These are phyloP conservation scores for Semibalanus balanoides DNA, from an alignment of 1,140 invertebrate genomes.

Conservation along the genomic window DNA sequence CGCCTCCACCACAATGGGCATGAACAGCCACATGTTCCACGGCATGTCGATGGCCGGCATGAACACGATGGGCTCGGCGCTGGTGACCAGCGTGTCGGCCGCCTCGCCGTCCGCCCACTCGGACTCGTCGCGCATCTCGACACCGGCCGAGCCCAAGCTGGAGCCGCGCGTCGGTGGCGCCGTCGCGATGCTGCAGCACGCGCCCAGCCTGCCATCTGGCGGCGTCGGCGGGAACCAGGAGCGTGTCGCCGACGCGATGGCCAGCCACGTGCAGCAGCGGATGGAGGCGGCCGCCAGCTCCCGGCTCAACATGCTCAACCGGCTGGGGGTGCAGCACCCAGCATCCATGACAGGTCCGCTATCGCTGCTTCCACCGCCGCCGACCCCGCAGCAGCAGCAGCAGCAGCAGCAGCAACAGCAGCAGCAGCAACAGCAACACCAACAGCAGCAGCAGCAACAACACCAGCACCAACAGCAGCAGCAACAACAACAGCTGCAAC, in stretches of 20 bases:
- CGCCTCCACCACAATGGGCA: constrained; percentile 28
- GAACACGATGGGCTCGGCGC: constrained; percentile 21
- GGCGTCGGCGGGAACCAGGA: not conserved
- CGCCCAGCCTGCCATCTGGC: not conserved
- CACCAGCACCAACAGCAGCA: not conserved
- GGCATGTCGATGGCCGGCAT: constrained; percentile 20
- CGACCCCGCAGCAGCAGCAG: not conserved
- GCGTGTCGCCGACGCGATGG: not conserved
- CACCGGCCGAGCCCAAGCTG: constrained; percentile 20
- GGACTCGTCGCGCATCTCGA: constrained; percentile 22
- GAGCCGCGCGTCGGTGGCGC: constrained; percentile 20
- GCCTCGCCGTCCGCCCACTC: constrained; percentile 21
- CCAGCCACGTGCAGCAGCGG: not conserved
- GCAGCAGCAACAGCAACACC: not conserved
- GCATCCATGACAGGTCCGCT: too few relatives aligned
- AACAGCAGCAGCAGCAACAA: not conserved
- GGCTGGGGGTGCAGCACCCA: not conserved
- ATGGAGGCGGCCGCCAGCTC: not conserved
- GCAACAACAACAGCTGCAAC: not conserved
- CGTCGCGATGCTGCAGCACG: constrained; percentile 15
- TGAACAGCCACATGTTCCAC: constrained; percentile 20
- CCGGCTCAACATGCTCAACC: not conserved
- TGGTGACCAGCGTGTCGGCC: constrained; percentile 20
- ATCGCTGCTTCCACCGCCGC: too few relatives aligned
- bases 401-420: not conserved